Percentiles rank a stretch among this genome's conserved stretches.
Evolutionary conservation across 2,113 vertebrate species (phyloP).

Genomic region (Amphiprion percula): DNA sequence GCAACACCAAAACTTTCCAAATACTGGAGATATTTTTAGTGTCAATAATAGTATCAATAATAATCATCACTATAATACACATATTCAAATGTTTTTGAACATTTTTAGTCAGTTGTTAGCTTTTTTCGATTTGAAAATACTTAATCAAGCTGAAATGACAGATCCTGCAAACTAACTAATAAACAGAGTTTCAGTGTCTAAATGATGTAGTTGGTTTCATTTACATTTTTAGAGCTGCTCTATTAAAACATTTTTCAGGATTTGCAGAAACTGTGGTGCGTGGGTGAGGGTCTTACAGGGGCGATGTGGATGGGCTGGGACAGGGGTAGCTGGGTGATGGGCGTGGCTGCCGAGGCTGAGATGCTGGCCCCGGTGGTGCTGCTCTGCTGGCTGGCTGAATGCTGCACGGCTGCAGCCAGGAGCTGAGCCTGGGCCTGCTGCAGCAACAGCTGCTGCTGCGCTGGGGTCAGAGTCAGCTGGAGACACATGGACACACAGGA

Average conservation of each 20-base stretch:
- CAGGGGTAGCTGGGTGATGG: constrained; percentile 97
- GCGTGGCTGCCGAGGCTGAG: constrained; percentile 97
- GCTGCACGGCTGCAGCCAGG: constrained; percentile 97
- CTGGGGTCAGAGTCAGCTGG: constrained; percentile 95
- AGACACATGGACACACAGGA: constrained; percentile 8
- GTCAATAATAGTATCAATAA: too few species aligned
- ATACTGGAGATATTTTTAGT: too few species aligned
- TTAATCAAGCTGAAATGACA: background rate
- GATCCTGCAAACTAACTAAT: background rate
- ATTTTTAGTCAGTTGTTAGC: background rate
- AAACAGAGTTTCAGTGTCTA: too few species aligned
- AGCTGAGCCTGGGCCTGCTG: constrained; percentile 99
- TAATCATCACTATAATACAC: too few species aligned
- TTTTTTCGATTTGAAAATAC: background rate
- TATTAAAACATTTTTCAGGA: background rate
- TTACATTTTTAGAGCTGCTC: background rate
- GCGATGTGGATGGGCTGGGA: constrained; percentile 98
- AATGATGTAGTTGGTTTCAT: background rate
- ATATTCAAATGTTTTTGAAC: too few species aligned
- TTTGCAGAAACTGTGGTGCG: background rate
- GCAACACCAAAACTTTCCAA: too few species aligned
- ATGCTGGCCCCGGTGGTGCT: constrained; percentile 96
- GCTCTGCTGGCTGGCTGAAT: constrained; percentile 97
- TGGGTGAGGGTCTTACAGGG: constrained; percentile 82
- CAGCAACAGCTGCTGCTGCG: constrained; percentile 96